Conservation (phyloP, 2,888 invertebrate genomes). For the Gryllus longicercus region DNA sequence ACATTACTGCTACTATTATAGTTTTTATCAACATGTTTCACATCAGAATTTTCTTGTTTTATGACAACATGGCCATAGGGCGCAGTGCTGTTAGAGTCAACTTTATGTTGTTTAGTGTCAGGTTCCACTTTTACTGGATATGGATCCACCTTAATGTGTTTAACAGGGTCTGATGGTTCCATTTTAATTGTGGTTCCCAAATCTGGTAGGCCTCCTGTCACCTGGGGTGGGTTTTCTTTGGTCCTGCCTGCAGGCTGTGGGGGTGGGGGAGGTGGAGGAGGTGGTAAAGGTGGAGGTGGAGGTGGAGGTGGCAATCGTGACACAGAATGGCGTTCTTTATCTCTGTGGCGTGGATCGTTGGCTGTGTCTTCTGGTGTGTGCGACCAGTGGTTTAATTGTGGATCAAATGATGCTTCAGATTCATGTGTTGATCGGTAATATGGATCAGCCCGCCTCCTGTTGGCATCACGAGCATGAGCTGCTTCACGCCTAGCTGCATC, state of each 20-base stretch:
- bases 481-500: slow-evolving; percentile 32
- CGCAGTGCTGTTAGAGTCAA: neutral
- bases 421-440: neutral
- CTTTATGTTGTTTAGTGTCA: neutral
- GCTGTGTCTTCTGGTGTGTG: neutral
- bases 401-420: neutral
- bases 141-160: neutral
- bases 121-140: neutral
- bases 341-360: neutral
- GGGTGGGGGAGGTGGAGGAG: slow-evolving; percentile 3
- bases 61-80: neutral
- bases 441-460: slow-evolving; percentile 23
- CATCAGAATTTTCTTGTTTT: neutral
- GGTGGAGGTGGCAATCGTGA: neutral
- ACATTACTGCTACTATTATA: neutral
- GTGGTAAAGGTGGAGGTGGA: neutral
- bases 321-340: neutral
- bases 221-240: neutral
- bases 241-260: neutral
- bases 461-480: slow-evolving; percentile 30
- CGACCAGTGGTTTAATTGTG: neutral
- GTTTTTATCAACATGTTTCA: neutral
- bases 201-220: neutral
- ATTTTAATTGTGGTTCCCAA: slow-evolving; percentile 3
- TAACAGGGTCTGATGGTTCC: slow-evolving; percentile 10